Base-by-base conservation (phyloP, 2,113 vertebrate species). In the Tamias sibiricus region DNA sequence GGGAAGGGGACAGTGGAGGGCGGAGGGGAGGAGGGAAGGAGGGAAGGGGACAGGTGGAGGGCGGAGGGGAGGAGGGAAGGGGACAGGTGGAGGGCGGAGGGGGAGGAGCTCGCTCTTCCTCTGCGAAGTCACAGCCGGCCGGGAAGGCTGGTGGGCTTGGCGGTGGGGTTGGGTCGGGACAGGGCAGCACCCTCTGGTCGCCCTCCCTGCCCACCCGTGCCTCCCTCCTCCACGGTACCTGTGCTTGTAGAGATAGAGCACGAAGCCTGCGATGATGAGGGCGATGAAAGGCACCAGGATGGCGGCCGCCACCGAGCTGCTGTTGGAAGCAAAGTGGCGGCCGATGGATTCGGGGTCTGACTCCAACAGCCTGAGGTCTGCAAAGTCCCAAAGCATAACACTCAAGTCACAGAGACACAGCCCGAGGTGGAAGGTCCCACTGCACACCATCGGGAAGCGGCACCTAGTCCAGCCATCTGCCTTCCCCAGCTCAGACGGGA, bases 271-370 rank as follows among this genome's bases (percentile, higher is more conserved):
- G 76, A 99, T 99, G 98, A 99, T 99, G 99, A 99, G 99, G 97
- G 99, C 99, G 91, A 99, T 99, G 99, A 99, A 99, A 99, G 99
- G 99, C 99, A 99, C 99, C 97, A 99, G 99, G 95, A 99, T 99
- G 93, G 99, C 99, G 93, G 99, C 99, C 9, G 99, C 99, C 98
- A 99, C 99, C 0, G 99, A 99, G 98, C 99, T 99, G 99, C 99
- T 99, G 98, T 99, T 99, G 82, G 99, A 99, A 94, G 99, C 99
- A 97, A 99, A 99, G 97, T 99, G 99, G 98, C 99, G 99, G 94
- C 99, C 99, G 11, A 99, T 98, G 59, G 99, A 99, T 75, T 99
- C 99, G 0, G 98, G 98, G 90, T 99, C 98, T 6, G 99, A 98
- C 96, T 99, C 99, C 97, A 99, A 97, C 97, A 98, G 98, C 97